A percentile compares a stretch with the other conserved stretches of the same genome.
phyloP scores from a whole-genome alignment of 2,113 vertebrate genomes.

The Marmota flaviventris region DNA sequence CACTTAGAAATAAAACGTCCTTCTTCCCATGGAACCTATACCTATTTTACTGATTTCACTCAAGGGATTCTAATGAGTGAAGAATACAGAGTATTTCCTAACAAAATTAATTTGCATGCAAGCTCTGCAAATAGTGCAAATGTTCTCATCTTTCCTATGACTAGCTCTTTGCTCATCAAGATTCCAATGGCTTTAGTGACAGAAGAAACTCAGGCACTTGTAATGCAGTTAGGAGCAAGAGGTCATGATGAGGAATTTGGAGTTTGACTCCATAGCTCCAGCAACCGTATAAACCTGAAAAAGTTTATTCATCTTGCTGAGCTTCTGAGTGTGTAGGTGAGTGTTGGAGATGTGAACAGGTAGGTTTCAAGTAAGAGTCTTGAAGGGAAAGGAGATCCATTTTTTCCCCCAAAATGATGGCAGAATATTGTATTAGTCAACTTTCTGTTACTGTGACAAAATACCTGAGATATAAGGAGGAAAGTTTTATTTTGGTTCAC shows the following conservation, averaged over 20 bases:
- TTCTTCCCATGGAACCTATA: not conserved
- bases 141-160: not conserved
- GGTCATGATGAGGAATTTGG: not conserved
- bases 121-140: not conserved
- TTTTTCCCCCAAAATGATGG: not conserved
- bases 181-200: too few relatives aligned
- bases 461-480: not conserved
- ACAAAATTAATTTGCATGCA: not conserved
- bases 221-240: not conserved
- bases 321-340: not conserved
- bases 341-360: not conserved
- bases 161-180: not conserved
- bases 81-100: slow-evolving; percentile 13
- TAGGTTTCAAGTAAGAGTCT: not conserved
- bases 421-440: not conserved
- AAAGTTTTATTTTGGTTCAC: not conserved
- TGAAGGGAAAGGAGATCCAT: not conserved
- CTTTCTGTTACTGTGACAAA: not conserved
- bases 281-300: not conserved
- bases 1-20: not conserved
- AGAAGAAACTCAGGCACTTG: not conserved
- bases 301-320: not conserved
- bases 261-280: not conserved
- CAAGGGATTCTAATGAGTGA: not conserved
- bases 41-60: not conserved